These are phyloP conservation scores for Cerceris ruficornis DNA, from an alignment of 2,888 invertebrate genomes.

Conservation along the genomic window DNA sequence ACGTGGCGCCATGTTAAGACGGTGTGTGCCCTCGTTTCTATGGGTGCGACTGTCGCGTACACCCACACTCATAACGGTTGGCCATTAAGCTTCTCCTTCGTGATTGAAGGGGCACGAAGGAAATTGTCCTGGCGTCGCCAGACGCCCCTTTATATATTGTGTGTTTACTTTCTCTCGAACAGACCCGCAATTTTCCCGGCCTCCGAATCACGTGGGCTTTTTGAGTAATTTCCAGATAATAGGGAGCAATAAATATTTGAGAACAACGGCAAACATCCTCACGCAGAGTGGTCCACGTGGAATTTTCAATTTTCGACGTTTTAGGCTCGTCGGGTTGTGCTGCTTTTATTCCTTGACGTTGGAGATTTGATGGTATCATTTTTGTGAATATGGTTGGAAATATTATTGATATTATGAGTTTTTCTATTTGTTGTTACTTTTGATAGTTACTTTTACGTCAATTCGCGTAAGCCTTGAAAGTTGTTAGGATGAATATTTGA, in stretches of 20 bases:
- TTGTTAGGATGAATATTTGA: too few species aligned
- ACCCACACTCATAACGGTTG: conserved; percentile 1
- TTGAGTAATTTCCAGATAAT: conserved; percentile 51
- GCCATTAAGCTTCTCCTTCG: conserved; percentile 53
- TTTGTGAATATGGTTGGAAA: too few species aligned
- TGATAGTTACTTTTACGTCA: too few species aligned
- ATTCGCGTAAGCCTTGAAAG: too few species aligned
- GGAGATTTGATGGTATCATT: too few species aligned
- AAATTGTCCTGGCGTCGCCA: conserved; percentile 53
- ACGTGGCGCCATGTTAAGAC: conserved; percentile 11
- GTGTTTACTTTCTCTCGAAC: conserved; percentile 43
- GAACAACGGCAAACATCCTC: conserved; percentile 7
- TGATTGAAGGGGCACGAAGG: conserved; percentile 55
- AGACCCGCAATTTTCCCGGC: conserved; percentile 45
- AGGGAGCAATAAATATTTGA: conserved; percentile 44
- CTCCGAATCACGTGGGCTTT: conserved; percentile 22
- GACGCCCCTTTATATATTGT: conserved; percentile 32
- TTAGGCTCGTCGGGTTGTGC: background rate
- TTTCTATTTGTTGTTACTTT: too few species aligned
- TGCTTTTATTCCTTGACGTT: too few species aligned
- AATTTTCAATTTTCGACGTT: background rate
- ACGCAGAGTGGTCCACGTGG: conserved; percentile 9
- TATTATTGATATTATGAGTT: too few species aligned
- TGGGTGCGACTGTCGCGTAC: background rate
- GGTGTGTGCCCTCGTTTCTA: background rate